Conservation (phyloP, 2,888 invertebrate species). For the Eupithecia subfuscata region DNA sequence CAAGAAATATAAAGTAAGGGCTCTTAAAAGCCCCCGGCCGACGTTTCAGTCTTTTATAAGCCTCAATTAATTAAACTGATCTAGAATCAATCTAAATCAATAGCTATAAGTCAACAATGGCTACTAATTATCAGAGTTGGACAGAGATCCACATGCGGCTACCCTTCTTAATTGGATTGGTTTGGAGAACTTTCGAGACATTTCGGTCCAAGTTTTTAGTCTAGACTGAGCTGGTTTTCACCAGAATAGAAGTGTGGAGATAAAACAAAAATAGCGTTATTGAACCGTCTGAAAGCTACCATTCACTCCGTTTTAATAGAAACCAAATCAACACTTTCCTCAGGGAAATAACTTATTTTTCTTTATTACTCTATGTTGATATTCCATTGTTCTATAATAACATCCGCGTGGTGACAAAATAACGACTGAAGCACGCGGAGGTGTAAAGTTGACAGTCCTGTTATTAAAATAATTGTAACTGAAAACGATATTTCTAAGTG, state of each 20-base stretch:
- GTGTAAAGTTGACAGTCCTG: background rate
- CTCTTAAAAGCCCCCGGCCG: background rate
- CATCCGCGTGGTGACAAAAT: background rate
- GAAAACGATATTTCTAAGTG: background rate
- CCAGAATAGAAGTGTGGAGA: background rate
- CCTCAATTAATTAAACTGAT: background rate
- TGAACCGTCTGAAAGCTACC: background rate
- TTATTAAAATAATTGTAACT: conserved; percentile 5
- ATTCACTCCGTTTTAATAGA: background rate
- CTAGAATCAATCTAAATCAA: background rate
- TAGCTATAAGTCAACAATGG: background rate
- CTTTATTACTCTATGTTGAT: background rate
- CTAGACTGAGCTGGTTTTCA: background rate
- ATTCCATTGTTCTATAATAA: background rate
- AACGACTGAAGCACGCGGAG: background rate
- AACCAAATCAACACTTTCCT: background rate
- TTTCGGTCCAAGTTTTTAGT: background rate
- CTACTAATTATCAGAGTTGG: conserved; percentile 1
- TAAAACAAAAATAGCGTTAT: background rate
- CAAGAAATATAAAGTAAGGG: background rate
- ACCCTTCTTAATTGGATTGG: background rate
- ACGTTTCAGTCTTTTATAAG: background rate
- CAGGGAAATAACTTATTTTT: background rate
- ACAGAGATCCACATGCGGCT: background rate
- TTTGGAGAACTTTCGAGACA: conserved; percentile 10